These are phyloP conservation scores for Xylota segnis DNA, from an alignment of 2,888 invertebrate genomes.

Conservation along the genomic window DNA sequence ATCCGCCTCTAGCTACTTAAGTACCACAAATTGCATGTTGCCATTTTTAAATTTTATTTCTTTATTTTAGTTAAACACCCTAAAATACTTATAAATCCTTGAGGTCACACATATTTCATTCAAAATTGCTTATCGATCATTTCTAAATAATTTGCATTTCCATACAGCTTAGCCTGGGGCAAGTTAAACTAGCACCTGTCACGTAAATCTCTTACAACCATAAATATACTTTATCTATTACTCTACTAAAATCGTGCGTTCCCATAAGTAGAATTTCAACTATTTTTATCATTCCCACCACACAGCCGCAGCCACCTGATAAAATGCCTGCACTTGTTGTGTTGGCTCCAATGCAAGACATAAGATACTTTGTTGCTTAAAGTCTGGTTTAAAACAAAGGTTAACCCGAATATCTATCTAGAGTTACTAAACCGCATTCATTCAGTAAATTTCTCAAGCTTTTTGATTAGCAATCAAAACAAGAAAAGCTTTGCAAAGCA, in stretches of 20 bases:
- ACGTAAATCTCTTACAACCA: constrained; percentile 59
- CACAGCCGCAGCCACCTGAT: constrained; percentile 32
- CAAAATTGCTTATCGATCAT: constrained; percentile 49
- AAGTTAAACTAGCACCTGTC: constrained; percentile 72
- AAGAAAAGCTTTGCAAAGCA: constrained; percentile 41
- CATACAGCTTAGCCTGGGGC: constrained; percentile 49
- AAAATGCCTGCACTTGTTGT: constrained; percentile 44
- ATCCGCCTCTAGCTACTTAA: neutral
- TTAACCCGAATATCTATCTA: constrained; percentile 21
- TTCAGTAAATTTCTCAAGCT: constrained; percentile 64
- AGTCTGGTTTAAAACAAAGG: constrained; percentile 9
- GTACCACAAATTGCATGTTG: constrained; percentile 1
- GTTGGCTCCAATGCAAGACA: constrained; percentile 32
- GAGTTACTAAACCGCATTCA: constrained; percentile 61
- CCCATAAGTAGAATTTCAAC: constrained; percentile 69
- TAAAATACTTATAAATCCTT: constrained; percentile 25
- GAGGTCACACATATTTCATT: constrained; percentile 36
- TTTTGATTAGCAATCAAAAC: constrained; percentile 13
- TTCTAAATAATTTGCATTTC: constrained; percentile 44
- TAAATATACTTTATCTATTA: constrained; percentile 58
- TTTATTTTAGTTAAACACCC: neutral
- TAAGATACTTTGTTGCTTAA: constrained; percentile 10
- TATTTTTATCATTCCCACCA: constrained; percentile 57
- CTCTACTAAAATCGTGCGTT: constrained; percentile 61
- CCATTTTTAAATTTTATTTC: neutral